Conservation (phyloP, 2,888 invertebrate genomes). For the Plusia festucae region DNA sequence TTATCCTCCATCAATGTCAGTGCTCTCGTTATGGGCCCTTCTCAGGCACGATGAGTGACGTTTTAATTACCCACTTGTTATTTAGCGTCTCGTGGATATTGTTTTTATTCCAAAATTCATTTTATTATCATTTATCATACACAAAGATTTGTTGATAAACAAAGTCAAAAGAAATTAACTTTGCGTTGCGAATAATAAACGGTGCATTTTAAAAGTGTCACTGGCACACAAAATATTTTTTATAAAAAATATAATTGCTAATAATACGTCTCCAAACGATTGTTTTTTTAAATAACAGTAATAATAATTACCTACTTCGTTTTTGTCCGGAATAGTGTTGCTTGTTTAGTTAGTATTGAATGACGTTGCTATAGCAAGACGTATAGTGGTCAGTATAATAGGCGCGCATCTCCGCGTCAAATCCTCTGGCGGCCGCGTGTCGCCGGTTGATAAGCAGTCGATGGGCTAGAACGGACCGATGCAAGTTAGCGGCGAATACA, state of each 20-base stretch:
- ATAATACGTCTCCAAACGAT: background rate
- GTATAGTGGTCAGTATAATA: conserved; percentile 72
- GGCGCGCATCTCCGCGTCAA: conserved; percentile 79
- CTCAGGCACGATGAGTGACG: conserved; percentile 67
- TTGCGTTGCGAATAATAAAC: background rate
- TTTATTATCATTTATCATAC: conserved; percentile 45
- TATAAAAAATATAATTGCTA: background rate
- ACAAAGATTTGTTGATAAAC: conserved; percentile 32
- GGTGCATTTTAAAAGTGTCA: background rate
- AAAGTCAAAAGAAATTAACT: conserved; percentile 18
- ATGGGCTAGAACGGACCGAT: conserved; percentile 63
- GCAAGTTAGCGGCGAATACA: conserved; percentile 58
- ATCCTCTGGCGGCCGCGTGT: conserved; percentile 82
- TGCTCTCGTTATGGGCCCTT: conserved; percentile 57
- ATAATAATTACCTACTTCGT: background rate
- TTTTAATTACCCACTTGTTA: conserved; percentile 69
- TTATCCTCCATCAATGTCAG: conserved; percentile 68
- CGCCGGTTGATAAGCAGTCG: conserved; percentile 82
- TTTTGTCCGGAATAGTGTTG: conserved; percentile 23
- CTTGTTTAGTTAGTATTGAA: conserved; percentile 38
- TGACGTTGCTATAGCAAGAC: conserved; percentile 32
- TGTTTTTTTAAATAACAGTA: background rate
- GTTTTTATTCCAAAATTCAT: conserved; percentile 61
- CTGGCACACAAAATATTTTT: background rate
- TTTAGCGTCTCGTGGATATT: conserved; percentile 61